Base-by-base conservation (phyloP, 2,888 invertebrate species). In the Ormyrus thymus region DNA sequence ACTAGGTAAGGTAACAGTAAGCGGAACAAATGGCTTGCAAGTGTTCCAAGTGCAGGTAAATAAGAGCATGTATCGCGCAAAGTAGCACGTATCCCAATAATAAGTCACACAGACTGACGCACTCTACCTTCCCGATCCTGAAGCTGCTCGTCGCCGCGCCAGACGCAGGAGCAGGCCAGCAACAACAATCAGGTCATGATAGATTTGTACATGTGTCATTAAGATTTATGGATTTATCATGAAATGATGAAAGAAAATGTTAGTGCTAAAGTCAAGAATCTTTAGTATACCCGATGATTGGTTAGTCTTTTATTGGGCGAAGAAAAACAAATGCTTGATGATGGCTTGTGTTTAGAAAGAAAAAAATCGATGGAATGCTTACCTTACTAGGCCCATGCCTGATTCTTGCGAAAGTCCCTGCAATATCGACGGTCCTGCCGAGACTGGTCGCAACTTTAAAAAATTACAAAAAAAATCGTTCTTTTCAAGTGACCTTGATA, bases 71-170 rank as follows among this genome's bases (percentile, higher is more conserved):
- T 81, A 90, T 86, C 82, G 89, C 87, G 86, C 86, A 89, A 81
- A 90, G 87, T 81, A 90, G 87, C 84, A 90, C 83, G 83, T 87
- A 90, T 88, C 90, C 90, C 86, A 90, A 87, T 79, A 90, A 81
- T 86, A 90, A 86, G 85, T 90, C 90, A 89, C 90, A 90, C 82
- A 89, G 84, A 87, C 86, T 90, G 87, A 89, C 92, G 92, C 93
- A 94, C 93, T 94, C 94, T 95, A 95, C 95, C 95, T 95, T 94
- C 92, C 94, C 94, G 91, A 94, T 94, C 93, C 92, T 93, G 91
- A 92, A 92, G 91, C 92, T 93, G 91, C 85, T 82, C 85, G 84
- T 82, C 68, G 13, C 43, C 62, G 29, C 64, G 50, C 48, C 80
- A 61, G 29, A 58, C 56, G 82, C 29, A 85, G 80, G 81, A 85